Base-by-base conservation (phyloP, 2,113 vertebrate genomes). In the Promerops cafer region DNA sequence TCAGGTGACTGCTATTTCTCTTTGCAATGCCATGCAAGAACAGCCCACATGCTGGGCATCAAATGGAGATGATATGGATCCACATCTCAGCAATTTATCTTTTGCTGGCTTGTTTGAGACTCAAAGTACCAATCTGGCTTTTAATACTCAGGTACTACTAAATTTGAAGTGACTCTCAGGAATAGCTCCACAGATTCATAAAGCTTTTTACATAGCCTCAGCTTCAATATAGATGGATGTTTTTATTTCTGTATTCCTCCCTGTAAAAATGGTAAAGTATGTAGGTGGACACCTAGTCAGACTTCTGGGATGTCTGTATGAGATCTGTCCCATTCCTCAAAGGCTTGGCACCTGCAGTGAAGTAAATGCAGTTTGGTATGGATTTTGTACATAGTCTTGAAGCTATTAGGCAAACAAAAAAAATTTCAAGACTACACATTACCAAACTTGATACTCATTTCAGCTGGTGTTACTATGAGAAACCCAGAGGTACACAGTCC, bases 81-180 rank as follows among this genome's bases (percentile, higher is more conserved):
- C 69, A 74, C 35, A 74, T 77, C 54, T 77, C 61, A 47, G 54
- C 44, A 90, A 90, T 97, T 89, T 93, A 65, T 88, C 75, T 89
- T 95, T 84, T 61, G 21, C 59, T 86, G 52, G 26, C 23, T 92
- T 94, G n/a, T 94, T 87, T 91, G 83, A 95, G 65, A 69, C 79
- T 88, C 22, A 1, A 52, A 66, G 60, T 65, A 92, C 65, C 83
- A 96, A 74, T 71, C 13, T 79, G 53, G 24, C 15, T 95, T 95
- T 95, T 89, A 79, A 79, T 81, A 76, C 81, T 89, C 17, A 4
- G 54, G 30, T 93, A 45, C 68, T 87, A 64, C 69, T 89, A 77
- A 94, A 93, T 91, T 84, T 87, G 63, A 95, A 96, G 49, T 76
- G 71, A 87, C 72, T 92, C 80, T 89, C 61, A 87, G 69, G 80